Evolutionary conservation across 2,113 vertebrate genomes (phyloP), one percentile per base, ranked within the genome.

Genomic region (Hippocampus guttulatus): DNA sequence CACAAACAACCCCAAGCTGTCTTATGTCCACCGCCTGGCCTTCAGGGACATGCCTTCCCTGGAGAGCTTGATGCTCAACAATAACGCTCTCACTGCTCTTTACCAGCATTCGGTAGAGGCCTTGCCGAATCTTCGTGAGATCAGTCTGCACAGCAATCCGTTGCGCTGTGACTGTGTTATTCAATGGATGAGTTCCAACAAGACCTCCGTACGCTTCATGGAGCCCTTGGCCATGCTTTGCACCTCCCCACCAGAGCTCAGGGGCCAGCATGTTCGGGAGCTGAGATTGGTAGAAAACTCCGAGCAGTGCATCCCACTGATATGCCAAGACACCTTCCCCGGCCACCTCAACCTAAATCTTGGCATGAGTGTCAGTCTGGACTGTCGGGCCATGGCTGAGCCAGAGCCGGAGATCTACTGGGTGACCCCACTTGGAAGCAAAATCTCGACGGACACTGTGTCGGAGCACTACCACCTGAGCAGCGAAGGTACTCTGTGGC

Each of bases 51-150:
- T 99, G n/a, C 94, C 96, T 0, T 95, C 96, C 18, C 90, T 99
- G 70, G 97, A 99, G 85, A 99, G 96, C 88, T 73, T 99, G 74
- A 98, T 99, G 97, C 90, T 99, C 10, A 98, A 98, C 88, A 98
- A 95, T 80, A 98, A 98, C 0, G 97, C 96, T 57, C 85, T 99
- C 79, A 96, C 94, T 38, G 95, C 95, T 0, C 91, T 99, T 71
- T 97, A 98, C 88, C 94, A 94, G 77, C 93, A 93, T 82, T 96
- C 94, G 0, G 95, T 97, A 41, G 95, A 96, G 47, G 92, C 92
- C 1, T 90, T 99, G 12, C 95, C 96, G 0, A 98, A 97, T 78
- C 88, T 99, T 75, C 94, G 97, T 0, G 97, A 99, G 88, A 96
- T 99, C 81, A 98, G 96, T 70, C 93, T 99, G 79, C 97, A 98